Evolutionary conservation across 2,888 invertebrate species (phyloP), one percentile per base, ranked within the genome.

Genomic region (Zeuzera pyrina): DNA sequence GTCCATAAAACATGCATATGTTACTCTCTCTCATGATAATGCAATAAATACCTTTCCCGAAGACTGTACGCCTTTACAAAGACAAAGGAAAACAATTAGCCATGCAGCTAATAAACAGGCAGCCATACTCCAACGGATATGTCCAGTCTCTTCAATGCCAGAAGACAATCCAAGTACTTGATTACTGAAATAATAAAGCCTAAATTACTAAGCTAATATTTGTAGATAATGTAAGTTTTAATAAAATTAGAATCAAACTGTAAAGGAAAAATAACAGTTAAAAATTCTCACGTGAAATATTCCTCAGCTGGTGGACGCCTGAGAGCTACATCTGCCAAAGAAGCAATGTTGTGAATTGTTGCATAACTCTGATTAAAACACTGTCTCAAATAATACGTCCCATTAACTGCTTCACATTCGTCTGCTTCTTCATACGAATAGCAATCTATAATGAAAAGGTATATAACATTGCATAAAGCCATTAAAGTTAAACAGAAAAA

Each of bases 31-130:
- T 19, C 19, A 12, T 25, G 25, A 12, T 11, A 11, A 11, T 8
- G 13, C 8, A 12, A 25, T 33, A 42, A 52, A 39, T 45, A 79
- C 86, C 83, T 92, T 92, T 48, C 92, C 92, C 12, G 91, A 91
- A 37, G 90, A 91, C 65, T 92, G 91, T 7, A 92, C 91, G 15
- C 92, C 91, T 71, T 91, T 92, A 68, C 90, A 91, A 24, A 92
- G 84, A 51, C 91, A 92, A 26, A 91, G 79, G 54, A 91, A 91
- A 12, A 92, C 91, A 42, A 92, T 90, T 32, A 88, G 58, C 94
- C 94, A 94, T 34, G 93, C 92, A 32, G 89, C 77, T 2, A 93
- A 77, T 7, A 94, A 84, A 59, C 92, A 92, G 2, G 87, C 69
- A 2, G 91, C 92, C 74, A 94, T 85, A 34, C 89, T 87, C 72